These are phyloP conservation scores for Ataeniobius toweri DNA, from an alignment of 2,797 vertebrate genomes.

Conservation along the genomic window DNA sequence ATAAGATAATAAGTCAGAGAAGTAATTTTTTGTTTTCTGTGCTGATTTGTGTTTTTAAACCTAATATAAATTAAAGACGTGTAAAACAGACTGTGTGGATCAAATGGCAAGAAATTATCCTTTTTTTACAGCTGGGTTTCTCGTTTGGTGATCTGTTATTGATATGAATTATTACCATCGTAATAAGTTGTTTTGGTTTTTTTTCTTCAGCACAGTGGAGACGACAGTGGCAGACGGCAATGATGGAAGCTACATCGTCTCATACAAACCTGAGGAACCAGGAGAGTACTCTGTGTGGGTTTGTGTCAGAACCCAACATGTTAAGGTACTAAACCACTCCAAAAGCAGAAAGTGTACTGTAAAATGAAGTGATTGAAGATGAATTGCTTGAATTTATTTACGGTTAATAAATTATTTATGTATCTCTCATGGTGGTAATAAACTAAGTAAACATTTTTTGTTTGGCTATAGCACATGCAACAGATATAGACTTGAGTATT, in stretches of 20 bases:
- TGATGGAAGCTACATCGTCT: constrained; percentile 87
- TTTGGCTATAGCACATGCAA: no score
- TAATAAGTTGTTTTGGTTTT: background rate
- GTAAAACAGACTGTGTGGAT: no score
- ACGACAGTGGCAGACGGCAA: constrained; percentile 81
- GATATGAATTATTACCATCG: background rate
- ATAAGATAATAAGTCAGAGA: background rate
- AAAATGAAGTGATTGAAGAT: background rate
- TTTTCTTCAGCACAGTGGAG: constrained; percentile 75
- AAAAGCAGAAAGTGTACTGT: background rate
- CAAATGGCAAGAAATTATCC: background rate
- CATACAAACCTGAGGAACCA: constrained; percentile 82
- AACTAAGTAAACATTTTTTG: no score
- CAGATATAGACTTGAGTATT: no score
- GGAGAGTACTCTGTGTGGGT: constrained; percentile 85
- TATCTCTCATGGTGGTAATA: no score
- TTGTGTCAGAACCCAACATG: constrained; percentile 86
- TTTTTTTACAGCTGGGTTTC: background rate
- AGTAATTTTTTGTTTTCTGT: background rate
- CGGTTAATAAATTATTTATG: no score
- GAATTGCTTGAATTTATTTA: no score
- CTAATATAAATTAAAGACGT: no score
- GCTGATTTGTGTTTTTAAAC: no score
- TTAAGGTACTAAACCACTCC: constrained; percentile 79
- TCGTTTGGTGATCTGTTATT: background rate